These are phyloP conservation scores for Xiphydria camelus DNA, from an alignment of 2,888 invertebrate genomes.

Conservation along the genomic window DNA sequence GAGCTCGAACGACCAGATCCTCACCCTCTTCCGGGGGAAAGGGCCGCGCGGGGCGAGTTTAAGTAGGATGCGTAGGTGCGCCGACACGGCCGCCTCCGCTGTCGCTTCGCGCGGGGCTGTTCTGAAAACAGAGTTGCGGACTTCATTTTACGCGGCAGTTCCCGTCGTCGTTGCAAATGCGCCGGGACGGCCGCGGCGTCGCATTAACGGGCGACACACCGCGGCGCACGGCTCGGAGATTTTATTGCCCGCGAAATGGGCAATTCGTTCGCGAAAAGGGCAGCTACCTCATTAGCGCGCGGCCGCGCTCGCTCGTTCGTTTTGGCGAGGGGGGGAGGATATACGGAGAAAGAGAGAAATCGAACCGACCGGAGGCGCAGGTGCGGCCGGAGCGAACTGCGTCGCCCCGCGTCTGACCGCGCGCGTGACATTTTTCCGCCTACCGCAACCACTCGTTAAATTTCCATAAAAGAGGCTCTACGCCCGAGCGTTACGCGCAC, in stretches of 20 bases:
- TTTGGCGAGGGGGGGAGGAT: no score
- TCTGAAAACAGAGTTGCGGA: no score
- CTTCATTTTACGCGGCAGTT: neutral
- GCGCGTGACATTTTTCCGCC: constrained; percentile 10
- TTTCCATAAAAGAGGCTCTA: no score
- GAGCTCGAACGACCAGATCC: no score
- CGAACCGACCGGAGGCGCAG: constrained; percentile 16
- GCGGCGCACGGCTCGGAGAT: constrained; percentile 28
- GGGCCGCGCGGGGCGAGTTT: no score
- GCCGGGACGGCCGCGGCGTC: neutral
- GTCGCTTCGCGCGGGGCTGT: no score
- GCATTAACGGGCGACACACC: constrained; percentile 8
- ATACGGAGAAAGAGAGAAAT: no score
- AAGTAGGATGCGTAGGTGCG: no score
- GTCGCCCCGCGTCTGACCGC: constrained; percentile 19
- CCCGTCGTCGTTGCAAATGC: neutral
- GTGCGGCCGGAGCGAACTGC: constrained; percentile 14
- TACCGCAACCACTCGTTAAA: constrained; percentile 31
- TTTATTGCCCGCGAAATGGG: constrained; percentile 44
- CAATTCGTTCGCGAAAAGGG: constrained; percentile 40
- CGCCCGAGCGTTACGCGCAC: no score
- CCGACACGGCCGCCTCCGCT: no score
- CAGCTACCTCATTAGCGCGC: constrained; percentile 43
- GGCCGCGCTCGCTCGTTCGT: constrained; percentile 15
- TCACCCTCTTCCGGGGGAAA: no score